phyloP scores from a whole-genome alignment of 2,797 vertebrate genomes.

The Trematomus bernacchii region DNA sequence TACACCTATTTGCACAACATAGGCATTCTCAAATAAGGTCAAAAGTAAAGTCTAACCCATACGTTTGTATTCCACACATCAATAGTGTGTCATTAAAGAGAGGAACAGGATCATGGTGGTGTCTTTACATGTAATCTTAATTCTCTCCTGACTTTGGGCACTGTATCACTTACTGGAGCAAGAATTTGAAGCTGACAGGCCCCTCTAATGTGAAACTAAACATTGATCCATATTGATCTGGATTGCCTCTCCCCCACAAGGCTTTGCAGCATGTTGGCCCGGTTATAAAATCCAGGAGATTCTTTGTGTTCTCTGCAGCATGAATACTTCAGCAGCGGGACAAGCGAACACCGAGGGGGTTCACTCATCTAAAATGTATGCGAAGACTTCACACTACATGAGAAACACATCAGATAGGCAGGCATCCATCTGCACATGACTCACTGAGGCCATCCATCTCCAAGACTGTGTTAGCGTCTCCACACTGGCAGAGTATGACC shows the following conservation, averaged over 20 bases:
- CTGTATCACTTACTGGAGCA: conserved; percentile 26
- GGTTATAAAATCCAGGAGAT: conserved; percentile 21
- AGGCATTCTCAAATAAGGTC: background rate
- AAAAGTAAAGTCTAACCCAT: background rate
- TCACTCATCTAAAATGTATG: conserved; percentile 77
- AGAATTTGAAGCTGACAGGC: conserved; percentile 18
- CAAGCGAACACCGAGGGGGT: conserved; percentile 25
- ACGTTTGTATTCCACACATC: background rate
- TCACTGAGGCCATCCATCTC: conserved; percentile 37
- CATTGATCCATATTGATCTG: conserved; percentile 46
- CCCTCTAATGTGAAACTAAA: conserved; percentile 22
- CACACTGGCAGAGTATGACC: conserved; percentile 20
- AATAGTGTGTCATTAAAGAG: background rate
- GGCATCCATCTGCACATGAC: conserved; percentile 66
- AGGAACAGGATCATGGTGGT: background rate
- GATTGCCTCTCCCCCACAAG: conserved; percentile 5
- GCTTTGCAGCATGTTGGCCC: conserved; percentile 14
- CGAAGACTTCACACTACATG: conserved; percentile 64
- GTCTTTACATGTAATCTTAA: background rate
- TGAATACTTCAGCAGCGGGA: conserved; percentile 55
- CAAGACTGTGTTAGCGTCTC: conserved; percentile 33
- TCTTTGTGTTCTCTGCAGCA: conserved; percentile 42
- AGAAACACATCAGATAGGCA: conserved; percentile 73
- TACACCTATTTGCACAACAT: background rate
- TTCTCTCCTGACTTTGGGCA: background rate